phyloP scores from a whole-genome alignment of 2,888 invertebrate species.

The Drosophila subquinaria region DNA sequence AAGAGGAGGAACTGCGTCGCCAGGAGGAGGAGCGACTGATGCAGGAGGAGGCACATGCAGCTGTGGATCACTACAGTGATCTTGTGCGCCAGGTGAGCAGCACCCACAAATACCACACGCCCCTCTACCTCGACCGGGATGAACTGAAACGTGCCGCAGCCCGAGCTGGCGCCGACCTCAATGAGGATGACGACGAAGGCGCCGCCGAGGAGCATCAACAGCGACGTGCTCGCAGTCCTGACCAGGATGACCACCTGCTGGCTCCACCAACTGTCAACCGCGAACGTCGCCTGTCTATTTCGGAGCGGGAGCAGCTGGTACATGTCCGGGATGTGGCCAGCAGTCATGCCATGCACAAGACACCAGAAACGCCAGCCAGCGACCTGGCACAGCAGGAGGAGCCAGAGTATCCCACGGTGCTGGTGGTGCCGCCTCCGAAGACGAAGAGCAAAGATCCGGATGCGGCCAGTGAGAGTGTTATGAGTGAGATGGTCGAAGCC shows the following conservation, averaged over 20 bases:
- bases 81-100: conserved; percentile 90
- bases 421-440: conserved; percentile 55
- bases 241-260: conserved; percentile 56
- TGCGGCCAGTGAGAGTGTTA: conserved; percentile 56
- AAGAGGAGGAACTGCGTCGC: conserved; percentile 81
- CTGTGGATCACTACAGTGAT: conserved; percentile 92
- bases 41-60: conserved; percentile 89
- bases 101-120: conserved; percentile 85
- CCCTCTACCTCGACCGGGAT: conserved; percentile 88
- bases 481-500: conserved; percentile 80
- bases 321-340: conserved; percentile 82
- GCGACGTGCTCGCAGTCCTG: conserved; percentile 82
- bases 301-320: conserved; percentile 82
- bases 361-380: conserved; percentile 61
- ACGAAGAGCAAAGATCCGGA: conserved; percentile 51
- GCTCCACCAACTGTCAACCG: conserved; percentile 64
- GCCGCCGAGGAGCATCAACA: conserved; percentile 53
- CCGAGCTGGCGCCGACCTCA: conserved; percentile 84
- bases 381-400: conserved; percentile 51
- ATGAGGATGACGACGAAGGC: conserved; percentile 55
- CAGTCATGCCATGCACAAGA: conserved; percentile 69
- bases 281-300: conserved; percentile 83
- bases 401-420: conserved; percentile 64
- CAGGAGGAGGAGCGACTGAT: conserved; percentile 79
- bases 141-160: conserved; percentile 88